A percentile compares a stretch with the other conserved stretches of the same genome.
phyloP scores from a whole-genome alignment of 2,113 vertebrate genomes.

The Cheirogaleus medius region DNA sequence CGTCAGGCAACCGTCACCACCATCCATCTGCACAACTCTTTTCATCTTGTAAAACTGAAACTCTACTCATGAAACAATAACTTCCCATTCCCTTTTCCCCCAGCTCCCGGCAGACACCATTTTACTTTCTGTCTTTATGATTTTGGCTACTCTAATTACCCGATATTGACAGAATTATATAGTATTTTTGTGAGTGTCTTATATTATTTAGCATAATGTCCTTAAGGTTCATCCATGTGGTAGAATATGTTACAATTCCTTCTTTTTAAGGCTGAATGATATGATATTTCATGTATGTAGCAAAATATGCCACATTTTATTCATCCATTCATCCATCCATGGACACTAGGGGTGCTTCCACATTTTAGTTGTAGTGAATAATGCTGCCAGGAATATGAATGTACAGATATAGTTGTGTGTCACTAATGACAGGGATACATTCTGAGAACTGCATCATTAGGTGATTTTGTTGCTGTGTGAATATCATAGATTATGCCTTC shows the following conservation, averaged over 20 bases:
- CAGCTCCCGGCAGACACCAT: too few species aligned
- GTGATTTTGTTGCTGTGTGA: too few species aligned
- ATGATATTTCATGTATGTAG: not conserved
- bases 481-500: too few species aligned
- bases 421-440: too few species aligned
- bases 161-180: not conserved
- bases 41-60: not conserved
- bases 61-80: not conserved
- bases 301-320: not conserved
- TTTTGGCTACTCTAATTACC: not conserved
- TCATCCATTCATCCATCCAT: not conserved
- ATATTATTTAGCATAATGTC: not conserved
- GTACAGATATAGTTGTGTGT: not conserved
- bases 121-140: not conserved
- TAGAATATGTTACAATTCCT: not conserved
- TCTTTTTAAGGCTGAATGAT: not conserved
- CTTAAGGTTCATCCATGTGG: not conserved
- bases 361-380: not conserved
- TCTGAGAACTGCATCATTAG: too few species aligned
- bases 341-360: not conserved
- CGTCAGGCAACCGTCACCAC: not conserved
- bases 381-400: not conserved
- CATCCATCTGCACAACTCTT: not conserved
- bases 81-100: not conserved
- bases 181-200: not conserved